Percentiles rank a stretch among this genome's conserved stretches.
phyloP scores from a whole-genome alignment of 2,113 vertebrate genomes.

The Pteropus alecto region DNA sequence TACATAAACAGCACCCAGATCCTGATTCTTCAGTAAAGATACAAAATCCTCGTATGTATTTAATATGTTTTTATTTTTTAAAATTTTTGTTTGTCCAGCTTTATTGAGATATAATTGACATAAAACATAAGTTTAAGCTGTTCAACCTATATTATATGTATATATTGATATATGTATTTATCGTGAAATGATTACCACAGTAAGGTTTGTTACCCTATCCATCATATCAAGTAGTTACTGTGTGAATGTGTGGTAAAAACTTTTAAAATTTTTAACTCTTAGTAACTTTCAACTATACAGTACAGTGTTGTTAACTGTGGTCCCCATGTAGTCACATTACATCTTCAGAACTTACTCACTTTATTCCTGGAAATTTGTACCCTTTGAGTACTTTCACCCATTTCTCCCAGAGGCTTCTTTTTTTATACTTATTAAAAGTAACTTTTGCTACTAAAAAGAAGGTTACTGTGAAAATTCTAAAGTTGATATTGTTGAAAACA shows the following conservation, averaged over 20 bases:
- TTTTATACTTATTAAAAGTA: background rate
- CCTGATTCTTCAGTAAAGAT: constrained; percentile 97
- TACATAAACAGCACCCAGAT: constrained; percentile 98
- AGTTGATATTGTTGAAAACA: background rate
- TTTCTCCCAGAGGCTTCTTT: background rate
- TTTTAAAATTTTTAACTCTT: background rate
- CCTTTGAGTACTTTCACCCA: background rate
- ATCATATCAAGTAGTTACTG: background rate
- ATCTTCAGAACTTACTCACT: background rate
- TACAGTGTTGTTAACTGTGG: background rate
- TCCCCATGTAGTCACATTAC: background rate
- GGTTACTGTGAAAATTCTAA: background rate
- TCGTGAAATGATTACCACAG: background rate
- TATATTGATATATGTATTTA: background rate
- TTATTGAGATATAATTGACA: background rate
- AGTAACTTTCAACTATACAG: background rate
- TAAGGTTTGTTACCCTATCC: background rate
- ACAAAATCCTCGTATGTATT: constrained; percentile 96
- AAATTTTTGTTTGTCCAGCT: background rate
- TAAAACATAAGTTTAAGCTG: background rate
- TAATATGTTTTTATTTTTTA: background rate
- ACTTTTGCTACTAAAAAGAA: background rate
- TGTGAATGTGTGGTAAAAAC: background rate
- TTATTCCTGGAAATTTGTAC: background rate
- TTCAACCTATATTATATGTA: background rate